phyloP scores from a whole-genome alignment of 2,113 vertebrate genomes.

The Fregetta grallaria region DNA sequence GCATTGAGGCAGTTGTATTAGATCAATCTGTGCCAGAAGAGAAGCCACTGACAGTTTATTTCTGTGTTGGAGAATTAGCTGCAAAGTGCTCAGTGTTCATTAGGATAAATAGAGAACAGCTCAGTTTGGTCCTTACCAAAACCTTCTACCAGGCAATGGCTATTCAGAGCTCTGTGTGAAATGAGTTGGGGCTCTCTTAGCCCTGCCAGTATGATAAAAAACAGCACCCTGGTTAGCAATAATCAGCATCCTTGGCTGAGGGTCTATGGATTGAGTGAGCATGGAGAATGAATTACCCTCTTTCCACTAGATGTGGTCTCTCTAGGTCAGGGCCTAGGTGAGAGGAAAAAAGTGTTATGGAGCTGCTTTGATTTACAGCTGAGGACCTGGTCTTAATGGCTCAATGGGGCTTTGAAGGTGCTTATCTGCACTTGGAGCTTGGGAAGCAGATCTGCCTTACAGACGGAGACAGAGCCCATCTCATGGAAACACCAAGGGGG shows the following conservation, averaged over 20 bases:
- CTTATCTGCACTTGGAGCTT: not conserved
- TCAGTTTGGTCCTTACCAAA: conserved; percentile 40
- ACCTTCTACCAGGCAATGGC: not conserved
- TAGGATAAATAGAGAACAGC: not conserved
- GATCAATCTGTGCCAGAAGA: not conserved
- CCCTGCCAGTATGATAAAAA: conserved; percentile 43
- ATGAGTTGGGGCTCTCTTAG: conserved; percentile 12
- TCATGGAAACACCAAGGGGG: not conserved
- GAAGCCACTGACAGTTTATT: conserved; percentile 8
- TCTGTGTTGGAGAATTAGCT: not conserved
- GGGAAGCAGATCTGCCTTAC: not conserved
- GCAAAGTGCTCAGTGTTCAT: not conserved
- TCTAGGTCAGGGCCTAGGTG: conserved; percentile 31
- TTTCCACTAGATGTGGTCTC: not conserved
- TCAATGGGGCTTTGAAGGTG: not conserved
- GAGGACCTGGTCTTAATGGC: not conserved
- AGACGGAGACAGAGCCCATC: not conserved
- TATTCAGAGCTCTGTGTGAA: not conserved
- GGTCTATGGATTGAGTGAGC: not conserved
- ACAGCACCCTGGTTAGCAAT: conserved; percentile 48
- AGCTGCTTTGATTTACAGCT: conserved; percentile 32
- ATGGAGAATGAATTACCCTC: conserved; percentile 33
- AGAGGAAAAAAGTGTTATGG: not conserved
- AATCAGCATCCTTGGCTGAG: conserved; percentile 50
- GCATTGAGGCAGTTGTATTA: conserved; percentile 44